Evolutionary conservation across 2,888 invertebrate genomes (phyloP), one percentile per base, ranked within the genome.

Genomic region (Drosophila falleni): DNA sequence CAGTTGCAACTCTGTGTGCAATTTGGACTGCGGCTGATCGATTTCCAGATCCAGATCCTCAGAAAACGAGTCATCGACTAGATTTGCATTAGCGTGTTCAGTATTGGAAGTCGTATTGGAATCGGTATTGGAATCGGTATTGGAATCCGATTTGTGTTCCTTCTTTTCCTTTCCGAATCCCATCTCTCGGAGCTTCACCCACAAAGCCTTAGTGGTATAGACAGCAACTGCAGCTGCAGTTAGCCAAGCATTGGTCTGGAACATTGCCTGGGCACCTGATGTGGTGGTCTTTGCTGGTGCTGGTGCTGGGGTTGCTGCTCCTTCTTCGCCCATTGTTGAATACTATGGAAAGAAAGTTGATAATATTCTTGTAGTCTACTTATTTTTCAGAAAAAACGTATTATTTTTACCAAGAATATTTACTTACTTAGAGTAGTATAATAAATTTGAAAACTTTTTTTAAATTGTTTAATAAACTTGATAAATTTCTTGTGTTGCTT

Each of bases 191-290:
- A 80, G 37, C 46, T 81, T 78, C 9, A 55, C 26, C 80, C 78
- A 83, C 44, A 81, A n/a, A 5, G 67, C 84, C 13, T 56, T 51
- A 8, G 65, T 54, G 0, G 75, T 35, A 11, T 68, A 81, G 5
- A 59, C 1, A 1, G 67, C 35, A 3, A 78, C 84, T 0, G 64
- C 66, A 8, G 82, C 77, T 0, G 77, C 80, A 2, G 64, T 47
- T 0, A 80, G 6, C 73, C 68, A 82, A 8, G 49, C 49, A 5
- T 68, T 69, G 23, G 8, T 11, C 1, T 58, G 23, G 0, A 74
- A 1, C 0, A 68, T 0, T 0, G 23, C 50, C 5, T 42, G 31
- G 1, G 67, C 83, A 1, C 68, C 80, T 0, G 55, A 11, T 1
- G 71, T 81, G 2, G 78, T 71, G 0, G 78, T 54, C 0, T 13